phyloP scores from a whole-genome alignment of 2,797 vertebrate species.

The Antrozous pallidus region DNA sequence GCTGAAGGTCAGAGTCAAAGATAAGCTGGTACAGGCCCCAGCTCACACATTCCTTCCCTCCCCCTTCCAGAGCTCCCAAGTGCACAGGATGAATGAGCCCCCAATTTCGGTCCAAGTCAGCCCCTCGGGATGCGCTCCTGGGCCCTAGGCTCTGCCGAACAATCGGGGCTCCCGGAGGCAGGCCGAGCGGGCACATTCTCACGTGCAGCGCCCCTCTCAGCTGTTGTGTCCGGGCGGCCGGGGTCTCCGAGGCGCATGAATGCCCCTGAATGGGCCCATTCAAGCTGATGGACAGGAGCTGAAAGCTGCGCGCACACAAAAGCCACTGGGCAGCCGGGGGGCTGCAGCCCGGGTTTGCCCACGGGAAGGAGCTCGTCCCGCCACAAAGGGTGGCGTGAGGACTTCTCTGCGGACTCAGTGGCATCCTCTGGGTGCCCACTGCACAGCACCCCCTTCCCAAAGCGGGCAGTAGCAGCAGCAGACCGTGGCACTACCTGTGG shows the following conservation, averaged over 20 bases:
- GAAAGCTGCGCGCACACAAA: conserved; percentile 79
- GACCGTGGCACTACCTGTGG: neutral
- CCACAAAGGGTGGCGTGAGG: conserved; percentile 67
- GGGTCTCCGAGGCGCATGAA: conserved; percentile 73
- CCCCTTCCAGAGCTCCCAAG: neutral
- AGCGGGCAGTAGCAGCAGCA: neutral
- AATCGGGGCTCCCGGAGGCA: conserved; percentile 68
- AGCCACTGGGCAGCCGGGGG: conserved; percentile 73
- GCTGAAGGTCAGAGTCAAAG: conserved; percentile 48
- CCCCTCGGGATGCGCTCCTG: conserved; percentile 28
- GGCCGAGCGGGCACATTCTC: conserved; percentile 50
- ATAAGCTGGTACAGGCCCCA: neutral
- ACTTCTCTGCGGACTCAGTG: conserved; percentile 38
- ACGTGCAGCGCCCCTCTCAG: conserved; percentile 58
- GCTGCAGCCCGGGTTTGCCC: conserved; percentile 64
- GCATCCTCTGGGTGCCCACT: conserved; percentile 9
- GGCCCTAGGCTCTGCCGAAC: conserved; percentile 9
- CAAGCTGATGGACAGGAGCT: conserved; percentile 80
- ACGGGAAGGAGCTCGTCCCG: conserved; percentile 58
- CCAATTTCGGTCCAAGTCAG: neutral
- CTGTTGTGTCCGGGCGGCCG: conserved; percentile 73
- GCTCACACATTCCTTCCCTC: neutral
- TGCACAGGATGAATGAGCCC: neutral
- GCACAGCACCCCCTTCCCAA: neutral
- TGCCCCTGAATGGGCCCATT: conserved; percentile 82